Conservation (phyloP, 2,113 vertebrate species). For the Anoura caudifer region DNA sequence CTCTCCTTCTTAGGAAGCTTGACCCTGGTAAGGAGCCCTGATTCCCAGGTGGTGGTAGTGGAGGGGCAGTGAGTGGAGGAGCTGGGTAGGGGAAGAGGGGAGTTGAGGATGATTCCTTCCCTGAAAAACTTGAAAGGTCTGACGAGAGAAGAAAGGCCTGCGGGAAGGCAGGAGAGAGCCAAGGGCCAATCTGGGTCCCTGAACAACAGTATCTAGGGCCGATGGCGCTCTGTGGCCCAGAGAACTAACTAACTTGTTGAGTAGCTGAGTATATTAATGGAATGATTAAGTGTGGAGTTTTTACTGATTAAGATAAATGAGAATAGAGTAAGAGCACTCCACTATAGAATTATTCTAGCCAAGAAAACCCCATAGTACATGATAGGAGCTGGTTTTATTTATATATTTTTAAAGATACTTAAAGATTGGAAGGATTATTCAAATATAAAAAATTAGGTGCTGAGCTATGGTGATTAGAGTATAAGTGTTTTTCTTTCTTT, state of each 20-base stretch:
- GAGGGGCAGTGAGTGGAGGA: too few species aligned
- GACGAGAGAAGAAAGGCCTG: background rate
- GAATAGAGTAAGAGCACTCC: background rate
- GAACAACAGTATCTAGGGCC: background rate
- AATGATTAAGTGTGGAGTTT: conserved; percentile 32
- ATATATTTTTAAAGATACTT: background rate
- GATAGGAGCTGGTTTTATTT: background rate
- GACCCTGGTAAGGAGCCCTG: background rate
- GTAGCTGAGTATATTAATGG: background rate
- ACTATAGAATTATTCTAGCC: background rate
- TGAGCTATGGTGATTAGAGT: background rate
- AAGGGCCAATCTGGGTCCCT: background rate
- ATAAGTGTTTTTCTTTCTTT: conserved; percentile 6
- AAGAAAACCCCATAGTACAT: background rate
- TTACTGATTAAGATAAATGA: conserved; percentile 56
- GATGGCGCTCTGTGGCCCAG: background rate
- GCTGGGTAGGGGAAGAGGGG: background rate
- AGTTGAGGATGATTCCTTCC: background rate
- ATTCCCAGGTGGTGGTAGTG: background rate
- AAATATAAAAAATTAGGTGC: conserved; percentile 34
- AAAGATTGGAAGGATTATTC: conserved; percentile 19
- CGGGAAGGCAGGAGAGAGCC: background rate
- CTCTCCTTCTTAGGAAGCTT: background rate
- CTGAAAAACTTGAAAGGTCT: background rate
- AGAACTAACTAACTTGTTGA: background rate